These are phyloP conservation scores for Empidonax alnorum DNA, from an alignment of 2,113 vertebrate genomes.

Conservation along the genomic window DNA sequence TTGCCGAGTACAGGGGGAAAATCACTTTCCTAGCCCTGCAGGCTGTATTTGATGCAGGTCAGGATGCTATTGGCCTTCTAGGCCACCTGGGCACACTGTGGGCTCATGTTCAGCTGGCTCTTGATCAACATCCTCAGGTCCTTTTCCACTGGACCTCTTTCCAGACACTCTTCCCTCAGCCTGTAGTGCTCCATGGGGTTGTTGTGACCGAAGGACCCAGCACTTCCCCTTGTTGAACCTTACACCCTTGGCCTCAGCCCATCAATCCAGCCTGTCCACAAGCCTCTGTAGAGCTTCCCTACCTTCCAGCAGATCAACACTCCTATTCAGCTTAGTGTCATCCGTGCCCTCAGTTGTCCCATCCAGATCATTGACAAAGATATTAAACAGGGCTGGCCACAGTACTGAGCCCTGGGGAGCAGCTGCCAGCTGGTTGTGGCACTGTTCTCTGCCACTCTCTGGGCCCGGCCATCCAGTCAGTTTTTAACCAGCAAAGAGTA, in stretches of 20 bases:
- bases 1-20: fast-evolving
- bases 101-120: background rate
- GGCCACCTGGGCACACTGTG: background rate
- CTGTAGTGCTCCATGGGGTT: background rate
- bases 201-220: background rate
- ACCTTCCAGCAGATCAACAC: background rate
- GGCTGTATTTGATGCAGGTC: background rate
- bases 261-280: fast-evolving
- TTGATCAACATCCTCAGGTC: background rate
- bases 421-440: too few relatives aligned
- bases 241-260: background rate
- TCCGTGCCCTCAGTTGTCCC: fast-evolving
- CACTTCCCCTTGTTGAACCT: background rate
- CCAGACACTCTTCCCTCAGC: background rate
- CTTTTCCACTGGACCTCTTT: background rate
- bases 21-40: background rate
- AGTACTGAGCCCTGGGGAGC: background rate
- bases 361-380: background rate
- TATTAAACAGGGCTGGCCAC: too few relatives aligned
- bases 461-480: background rate
- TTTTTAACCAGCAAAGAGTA: background rate
- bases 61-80: too few relatives aligned
- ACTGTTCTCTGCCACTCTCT: background rate
- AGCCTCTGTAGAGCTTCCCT: background rate
- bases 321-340: background rate